phyloP scores from a whole-genome alignment of 2,113 vertebrate genomes.

The Datnioides undecimradiatus region DNA sequence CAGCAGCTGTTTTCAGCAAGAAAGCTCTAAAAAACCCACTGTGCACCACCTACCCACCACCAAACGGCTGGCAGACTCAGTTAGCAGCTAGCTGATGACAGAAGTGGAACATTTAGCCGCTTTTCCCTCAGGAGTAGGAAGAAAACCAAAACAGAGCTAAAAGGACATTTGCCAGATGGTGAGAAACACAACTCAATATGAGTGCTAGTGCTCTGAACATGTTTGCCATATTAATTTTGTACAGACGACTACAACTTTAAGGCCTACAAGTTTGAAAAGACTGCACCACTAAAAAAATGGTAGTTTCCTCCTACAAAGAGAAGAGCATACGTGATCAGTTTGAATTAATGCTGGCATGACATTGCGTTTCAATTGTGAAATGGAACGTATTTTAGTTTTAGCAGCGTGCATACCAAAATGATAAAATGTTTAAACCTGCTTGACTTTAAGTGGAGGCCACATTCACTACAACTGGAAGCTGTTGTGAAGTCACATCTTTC shows the following conservation, averaged over 20 bases:
- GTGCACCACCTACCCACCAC: background rate
- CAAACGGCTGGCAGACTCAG: background rate
- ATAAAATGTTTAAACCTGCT: background rate
- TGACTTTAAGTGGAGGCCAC: background rate
- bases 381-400: background rate
- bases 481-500: background rate
- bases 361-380: background rate
- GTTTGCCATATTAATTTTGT: background rate
- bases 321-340: background rate
- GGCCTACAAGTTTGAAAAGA: background rate
- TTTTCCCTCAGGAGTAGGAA: background rate
- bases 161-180: background rate
- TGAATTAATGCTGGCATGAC: background rate
- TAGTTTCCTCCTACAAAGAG: background rate
- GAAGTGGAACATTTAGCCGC: background rate
- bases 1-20: background rate
- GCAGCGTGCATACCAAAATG: background rate
- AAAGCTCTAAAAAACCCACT: background rate
- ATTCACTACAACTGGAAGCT: conserved; percentile 6
- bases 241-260: background rate
- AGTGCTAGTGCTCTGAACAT: background rate
- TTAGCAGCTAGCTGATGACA: background rate
- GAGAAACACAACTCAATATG: background rate
- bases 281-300: background rate
- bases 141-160: background rate